Base-by-base conservation (phyloP, 2,888 invertebrate species). In the Lagria hirta region DNA sequence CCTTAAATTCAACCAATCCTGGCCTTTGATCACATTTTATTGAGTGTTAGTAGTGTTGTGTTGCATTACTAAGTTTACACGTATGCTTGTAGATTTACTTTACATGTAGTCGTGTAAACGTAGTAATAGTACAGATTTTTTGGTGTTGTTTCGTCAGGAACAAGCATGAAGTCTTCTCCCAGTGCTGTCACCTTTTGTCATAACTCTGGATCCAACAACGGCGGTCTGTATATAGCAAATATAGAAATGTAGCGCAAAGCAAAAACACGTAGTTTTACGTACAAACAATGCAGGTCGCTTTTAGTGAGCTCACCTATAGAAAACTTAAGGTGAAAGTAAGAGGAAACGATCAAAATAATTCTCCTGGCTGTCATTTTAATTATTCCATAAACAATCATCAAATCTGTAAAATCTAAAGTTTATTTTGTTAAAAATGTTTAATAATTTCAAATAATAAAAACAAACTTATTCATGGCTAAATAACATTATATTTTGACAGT, bases 181-280 rank as follows among this genome's bases (percentile, higher is more conserved):
- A 80, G 80, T 77, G 80, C 80, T 73, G 78, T 80, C 76, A 77
- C 77, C 75, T 79, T 80, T 76, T 77, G 77, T 71, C 78, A 77
- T 71, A 79, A 79, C 75, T 79, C 76, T 75, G 75, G 78, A 76
- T 77, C 75, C 76, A 75, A 77, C 69, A 73, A 71, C 74, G 76
- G 78, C 43, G 80, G 79, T 71, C 70, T 70, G 71, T 71, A 71
- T 70, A 55, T 48, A 46, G 48, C 38, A 34, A 45, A 16, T 44
- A 26, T 33, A 33, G 41, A 29, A 11, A 14, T 3, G 11, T 35
- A 34, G 21, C 26, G n/a, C n/a, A n/a, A n/a, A n/a, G n/a, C n/a
- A 7, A 18, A 18, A 18, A 18, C 7, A 18, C 20, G 5, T 18
- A 18, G 7, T 18, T 18, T 7, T 6, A 5, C 20, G 20, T 18